Evolutionary conservation across 2,797 vertebrate genomes (phyloP), one percentile per base, ranked within the genome.

Genomic region (Triplophysa bombifrons): DNA sequence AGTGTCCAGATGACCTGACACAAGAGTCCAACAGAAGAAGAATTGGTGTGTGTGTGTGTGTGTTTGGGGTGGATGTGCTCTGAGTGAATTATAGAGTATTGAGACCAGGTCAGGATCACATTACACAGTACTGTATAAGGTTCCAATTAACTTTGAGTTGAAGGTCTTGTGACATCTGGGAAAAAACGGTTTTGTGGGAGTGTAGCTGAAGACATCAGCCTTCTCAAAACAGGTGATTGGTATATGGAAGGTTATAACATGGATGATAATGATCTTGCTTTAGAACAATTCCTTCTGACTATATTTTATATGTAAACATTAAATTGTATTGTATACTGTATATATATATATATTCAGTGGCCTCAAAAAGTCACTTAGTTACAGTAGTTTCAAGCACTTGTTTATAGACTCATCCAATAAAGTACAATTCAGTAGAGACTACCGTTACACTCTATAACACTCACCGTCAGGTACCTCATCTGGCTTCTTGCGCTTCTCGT

Each of bases 401-500:
- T 38, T 38, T 38, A 8, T 7, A 38, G 1, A 8, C 34, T 6
- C 7, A 38, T 38, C 34, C 34, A 8, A 38, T 38, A 61, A 25
- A 61, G 12, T 60, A 30, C 25, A 61, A 10, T 60, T n/a, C 11
- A 20, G 17, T 44, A 56, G 61, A 76, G 20, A 50, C 11, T 8
- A 73, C 66, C 19, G 8, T 27, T 48, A 20, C 20, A 69, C 16
- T 41, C 61, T 68, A 13, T 11, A 51, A 70, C 61, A 90, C 96
- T 96, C 94, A 99, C 98, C 98, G 2, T 99, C 98, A 84, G 95
- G 95, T 86, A 97, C 92, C 76, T 99, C 98, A 14, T 99, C 98
- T 0, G 98, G 97, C 94, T 96, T 94, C 97, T 99, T 99, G 87
- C 96, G 95, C 91, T 99, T 99, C 94, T 99, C 98, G 50, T 99